Base-by-base conservation (phyloP, 2,797 vertebrate genomes). In the Margarornis squamiger region DNA sequence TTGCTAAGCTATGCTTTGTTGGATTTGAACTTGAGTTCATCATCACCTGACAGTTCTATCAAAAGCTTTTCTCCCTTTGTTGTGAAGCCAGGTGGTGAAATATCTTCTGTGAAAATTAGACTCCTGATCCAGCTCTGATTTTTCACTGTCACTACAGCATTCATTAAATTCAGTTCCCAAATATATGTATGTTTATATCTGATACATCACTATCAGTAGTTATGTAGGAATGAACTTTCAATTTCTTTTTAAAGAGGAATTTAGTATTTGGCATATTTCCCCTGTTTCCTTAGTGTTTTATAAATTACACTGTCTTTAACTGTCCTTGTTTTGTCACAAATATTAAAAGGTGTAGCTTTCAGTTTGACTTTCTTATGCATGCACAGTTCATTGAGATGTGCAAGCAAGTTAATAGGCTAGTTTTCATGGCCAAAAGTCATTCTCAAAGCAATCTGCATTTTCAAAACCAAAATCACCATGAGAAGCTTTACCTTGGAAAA, bases 11-110 rank as follows among this genome's bases (percentile, higher is more conserved):
- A 36, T 6, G 4, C 79, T 94, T 92, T 52, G 68, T 88, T 92
- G 88, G 93, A 93, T 83, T 84, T 88, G 90, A 97, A 96, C 91
- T 91, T 20, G 34, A 94, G 90, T 96, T 93, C 87, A 80, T 76
- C 57, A 49, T 93, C 73, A 67, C 63, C 38, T 86, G 93, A 86
- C 73, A 93, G 71, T 93, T 96, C 81, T 91, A 92, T 96, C 92
- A 95, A 92, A 94, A 94, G 66, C 46, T 67, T 70, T 71, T 76
- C 95, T 77, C 65, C 29, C 48, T 96, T 92, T 92, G 75, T 89
- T 80, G 49, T 27, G 32, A 93, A 74, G 34, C 80, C 92, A 96
- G 92, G 94, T 95, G 94, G 52, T 71, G 94, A 84, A 90, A 90
- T 46, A 21, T 86, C 78, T 86, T 59, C 80, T 86, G 41, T 87